These are phyloP conservation scores for Heliconius erato DNA, from an alignment of 2,888 invertebrate genomes.

Conservation along the genomic window DNA sequence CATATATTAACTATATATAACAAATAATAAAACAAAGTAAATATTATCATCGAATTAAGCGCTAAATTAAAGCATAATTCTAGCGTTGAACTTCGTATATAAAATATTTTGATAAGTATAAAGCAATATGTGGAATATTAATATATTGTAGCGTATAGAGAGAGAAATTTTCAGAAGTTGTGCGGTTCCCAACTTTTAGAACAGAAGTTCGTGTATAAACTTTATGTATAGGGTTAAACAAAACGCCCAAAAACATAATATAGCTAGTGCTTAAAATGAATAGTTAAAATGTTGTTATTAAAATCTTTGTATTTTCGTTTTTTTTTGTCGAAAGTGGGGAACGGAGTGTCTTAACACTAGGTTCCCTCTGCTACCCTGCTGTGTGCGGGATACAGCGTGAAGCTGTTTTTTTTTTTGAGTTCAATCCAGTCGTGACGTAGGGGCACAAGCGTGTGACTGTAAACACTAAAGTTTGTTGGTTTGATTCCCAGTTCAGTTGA, in stretches of 20 bases:
- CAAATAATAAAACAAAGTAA: neutral
- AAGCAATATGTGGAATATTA: slow-evolving; percentile 43
- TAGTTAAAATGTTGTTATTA: slow-evolving; percentile 32
- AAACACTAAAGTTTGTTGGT: too few relatives aligned
- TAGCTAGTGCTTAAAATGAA: slow-evolving; percentile 25
- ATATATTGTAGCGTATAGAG: slow-evolving; percentile 50
- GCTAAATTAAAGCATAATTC: slow-evolving; percentile 6
- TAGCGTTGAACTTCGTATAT: neutral
- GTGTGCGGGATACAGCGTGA: too few relatives aligned
- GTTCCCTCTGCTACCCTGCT: too few relatives aligned
- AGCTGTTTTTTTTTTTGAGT: too few relatives aligned
- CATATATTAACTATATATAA: too few relatives aligned
- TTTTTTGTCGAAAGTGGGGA: too few relatives aligned
- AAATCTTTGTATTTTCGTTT: neutral
- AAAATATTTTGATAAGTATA: slow-evolving; percentile 33
- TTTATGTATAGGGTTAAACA: slow-evolving; percentile 33
- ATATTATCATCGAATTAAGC: neutral
- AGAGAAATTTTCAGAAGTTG: slow-evolving; percentile 53
- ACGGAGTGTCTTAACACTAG: too few relatives aligned
- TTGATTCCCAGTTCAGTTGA: too few relatives aligned
- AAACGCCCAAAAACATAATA: slow-evolving; percentile 39
- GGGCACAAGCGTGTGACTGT: too few relatives aligned
- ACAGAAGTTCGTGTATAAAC: slow-evolving; percentile 43
- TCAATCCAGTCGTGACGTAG: too few relatives aligned
- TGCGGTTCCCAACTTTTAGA: slow-evolving; percentile 50